phyloP scores from a whole-genome alignment of 2,797 vertebrate species.

The Falco concolor region DNA sequence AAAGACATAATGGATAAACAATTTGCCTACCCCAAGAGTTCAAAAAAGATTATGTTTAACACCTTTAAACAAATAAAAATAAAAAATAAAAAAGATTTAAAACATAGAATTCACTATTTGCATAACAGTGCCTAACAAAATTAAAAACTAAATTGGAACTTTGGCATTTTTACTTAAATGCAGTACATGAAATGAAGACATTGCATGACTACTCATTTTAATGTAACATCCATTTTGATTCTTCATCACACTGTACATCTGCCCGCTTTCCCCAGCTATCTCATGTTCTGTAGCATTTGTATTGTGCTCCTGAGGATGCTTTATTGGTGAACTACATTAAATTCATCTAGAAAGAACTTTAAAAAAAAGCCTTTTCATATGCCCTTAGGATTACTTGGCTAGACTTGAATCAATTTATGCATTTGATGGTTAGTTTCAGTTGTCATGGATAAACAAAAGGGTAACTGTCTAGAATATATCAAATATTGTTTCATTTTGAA shows the following conservation, averaged over 20 bases:
- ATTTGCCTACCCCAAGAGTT: not conserved
- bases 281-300: constrained; percentile 72
- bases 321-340: constrained; percentile 76
- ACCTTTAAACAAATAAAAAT: not conserved
- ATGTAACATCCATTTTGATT: constrained; percentile 70
- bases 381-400: constrained; percentile 74
- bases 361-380: constrained; percentile 67
- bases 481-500: constrained; percentile 76
- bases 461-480: constrained; percentile 76
- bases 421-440: constrained; percentile 76
- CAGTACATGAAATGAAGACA: constrained; percentile 35
- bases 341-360: constrained; percentile 73
- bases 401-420: constrained; percentile 74
- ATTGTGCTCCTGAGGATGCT: constrained; percentile 73
- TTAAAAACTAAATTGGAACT: constrained; percentile 31
- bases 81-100: not conserved
- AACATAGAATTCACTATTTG: not conserved
- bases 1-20: constrained; percentile 2
- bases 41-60: not conserved
- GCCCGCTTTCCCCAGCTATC: constrained; percentile 57
- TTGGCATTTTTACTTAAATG: constrained; percentile 42
- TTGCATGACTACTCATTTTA: constrained; percentile 67
- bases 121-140: constrained; percentile 17
- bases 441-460: constrained; percentile 77
- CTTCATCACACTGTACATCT: constrained; percentile 67